Conservation (phyloP, 2,888 invertebrate species). For the Tenthredo scrophulariae region DNA sequence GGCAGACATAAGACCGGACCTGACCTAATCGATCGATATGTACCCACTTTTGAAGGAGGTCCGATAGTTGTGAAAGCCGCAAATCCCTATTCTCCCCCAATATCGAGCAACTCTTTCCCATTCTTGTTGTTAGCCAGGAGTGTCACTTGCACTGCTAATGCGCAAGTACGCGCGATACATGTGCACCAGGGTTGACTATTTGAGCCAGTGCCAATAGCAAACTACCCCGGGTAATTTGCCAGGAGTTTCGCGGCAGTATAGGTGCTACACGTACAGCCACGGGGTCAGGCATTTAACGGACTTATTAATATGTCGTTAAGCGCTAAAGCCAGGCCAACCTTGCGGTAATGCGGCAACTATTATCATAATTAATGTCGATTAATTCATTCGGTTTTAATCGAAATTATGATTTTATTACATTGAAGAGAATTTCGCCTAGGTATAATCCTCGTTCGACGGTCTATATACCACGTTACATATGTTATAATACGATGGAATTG, state of each 20-base stretch:
- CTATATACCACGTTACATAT: background rate
- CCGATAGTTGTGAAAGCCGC: background rate
- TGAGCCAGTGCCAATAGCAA: conserved; percentile 34
- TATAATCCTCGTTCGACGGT: background rate
- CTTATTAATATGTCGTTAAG: conserved; percentile 43
- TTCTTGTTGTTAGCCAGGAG: conserved; percentile 6
- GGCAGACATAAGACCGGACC: background rate
- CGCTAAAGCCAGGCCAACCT: conserved; percentile 20
- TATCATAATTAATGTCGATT: conserved; percentile 25
- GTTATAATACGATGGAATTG: background rate
- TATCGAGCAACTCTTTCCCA: background rate
- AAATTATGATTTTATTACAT: background rate
- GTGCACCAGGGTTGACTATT: background rate
- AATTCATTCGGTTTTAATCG: background rate
- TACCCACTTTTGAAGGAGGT: background rate
- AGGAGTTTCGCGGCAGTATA: background rate
- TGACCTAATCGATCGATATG: background rate
- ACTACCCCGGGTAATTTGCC: conserved; percentile 28
- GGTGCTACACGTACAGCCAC: no score
- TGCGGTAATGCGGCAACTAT: conserved; percentile 3
- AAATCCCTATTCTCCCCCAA: background rate
- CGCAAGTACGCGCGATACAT: background rate
- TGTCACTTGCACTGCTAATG: conserved; percentile 37
- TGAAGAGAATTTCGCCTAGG: background rate
- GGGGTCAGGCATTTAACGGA: conserved; percentile 35